phyloP scores from a whole-genome alignment of 1,140 invertebrate species.

The Heterodera schachtii region DNA sequence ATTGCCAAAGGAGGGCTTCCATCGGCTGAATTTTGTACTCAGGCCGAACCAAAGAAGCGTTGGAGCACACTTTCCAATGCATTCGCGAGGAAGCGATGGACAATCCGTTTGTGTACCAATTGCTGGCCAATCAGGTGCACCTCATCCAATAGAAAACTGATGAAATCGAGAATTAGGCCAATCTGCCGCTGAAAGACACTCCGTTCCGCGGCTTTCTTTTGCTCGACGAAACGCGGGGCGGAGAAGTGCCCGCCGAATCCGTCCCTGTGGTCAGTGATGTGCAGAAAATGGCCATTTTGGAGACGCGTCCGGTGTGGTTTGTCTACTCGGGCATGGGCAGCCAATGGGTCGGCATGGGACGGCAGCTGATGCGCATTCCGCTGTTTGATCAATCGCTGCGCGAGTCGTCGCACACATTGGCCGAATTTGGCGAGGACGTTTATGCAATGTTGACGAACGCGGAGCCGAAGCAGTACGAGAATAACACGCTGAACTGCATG shows the following conservation, averaged over 20 bases:
- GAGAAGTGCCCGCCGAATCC: slow-evolving; percentile 19
- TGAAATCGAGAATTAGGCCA: slow-evolving; percentile 45
- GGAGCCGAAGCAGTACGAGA: slow-evolving; percentile 75
- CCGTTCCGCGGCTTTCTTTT: slow-evolving; percentile 50
- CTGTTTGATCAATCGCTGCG: slow-evolving; percentile 78
- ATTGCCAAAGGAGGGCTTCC: slow-evolving; percentile 62
- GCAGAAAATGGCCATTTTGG: slow-evolving; percentile 68
- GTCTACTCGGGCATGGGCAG: slow-evolving; percentile 94
- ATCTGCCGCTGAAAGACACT: slow-evolving; percentile 62
- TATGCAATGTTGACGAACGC: slow-evolving; percentile 78
- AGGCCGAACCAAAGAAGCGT: slow-evolving; percentile 81
- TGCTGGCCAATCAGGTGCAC: slow-evolving; percentile 60
- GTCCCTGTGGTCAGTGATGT: slow-evolving; percentile 35
- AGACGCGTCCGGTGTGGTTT: slow-evolving; percentile 79
- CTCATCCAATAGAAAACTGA: too few species aligned
- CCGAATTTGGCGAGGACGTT: slow-evolving; percentile 79
- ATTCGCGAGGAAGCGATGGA: slow-evolving; percentile 68
- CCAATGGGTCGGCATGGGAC: slow-evolving; percentile 92
- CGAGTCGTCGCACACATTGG: slow-evolving; percentile 73
- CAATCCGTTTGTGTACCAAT: slow-evolving; percentile 55
- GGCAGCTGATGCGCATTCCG: slow-evolving; percentile 79
- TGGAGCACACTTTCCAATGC: slow-evolving; percentile 73
- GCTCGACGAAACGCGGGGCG: slow-evolving; percentile 27
- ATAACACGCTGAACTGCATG: slow-evolving; percentile 84
- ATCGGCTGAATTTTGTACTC: slow-evolving; percentile 78